Conservation (phyloP, 2,888 invertebrate genomes). For the Gortyna flavago region DNA sequence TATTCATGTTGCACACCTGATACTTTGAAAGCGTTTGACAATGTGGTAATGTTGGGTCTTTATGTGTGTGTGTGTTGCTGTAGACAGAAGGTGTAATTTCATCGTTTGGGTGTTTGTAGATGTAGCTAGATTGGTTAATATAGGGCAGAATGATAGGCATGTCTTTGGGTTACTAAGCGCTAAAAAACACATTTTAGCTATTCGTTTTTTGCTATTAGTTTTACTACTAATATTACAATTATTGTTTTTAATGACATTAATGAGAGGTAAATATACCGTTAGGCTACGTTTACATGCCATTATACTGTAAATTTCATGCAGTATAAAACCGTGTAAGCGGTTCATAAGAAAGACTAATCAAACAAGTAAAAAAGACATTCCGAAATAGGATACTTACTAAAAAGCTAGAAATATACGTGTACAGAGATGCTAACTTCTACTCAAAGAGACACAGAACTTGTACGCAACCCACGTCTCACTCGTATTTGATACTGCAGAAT, state of each 20-base stretch:
- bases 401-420: neutral
- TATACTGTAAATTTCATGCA: neutral
- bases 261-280: neutral
- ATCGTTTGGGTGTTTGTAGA: constrained; percentile 26
- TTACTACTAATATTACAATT: neutral
- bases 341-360: neutral
- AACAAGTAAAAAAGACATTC: neutral
- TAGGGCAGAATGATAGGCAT: neutral
- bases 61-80: constrained; percentile 52
- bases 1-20: constrained; percentile 88
- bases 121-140: constrained; percentile 10
- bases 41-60: constrained; percentile 62
- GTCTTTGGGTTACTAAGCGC: neutral
- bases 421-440: neutral
- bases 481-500: constrained; percentile 50
- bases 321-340: neutral
- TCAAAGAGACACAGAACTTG: constrained; percentile 19
- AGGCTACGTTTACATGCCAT: neutral
- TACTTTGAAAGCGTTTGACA: constrained; percentile 82
- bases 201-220: no score
- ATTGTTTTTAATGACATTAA: neutral
- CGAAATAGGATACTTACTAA: neutral
- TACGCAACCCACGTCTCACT: constrained; percentile 43
- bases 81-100: constrained; percentile 45
- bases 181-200: no score